phyloP scores from a whole-genome alignment of 1,140 invertebrate species.

The Hermetia illucens region DNA sequence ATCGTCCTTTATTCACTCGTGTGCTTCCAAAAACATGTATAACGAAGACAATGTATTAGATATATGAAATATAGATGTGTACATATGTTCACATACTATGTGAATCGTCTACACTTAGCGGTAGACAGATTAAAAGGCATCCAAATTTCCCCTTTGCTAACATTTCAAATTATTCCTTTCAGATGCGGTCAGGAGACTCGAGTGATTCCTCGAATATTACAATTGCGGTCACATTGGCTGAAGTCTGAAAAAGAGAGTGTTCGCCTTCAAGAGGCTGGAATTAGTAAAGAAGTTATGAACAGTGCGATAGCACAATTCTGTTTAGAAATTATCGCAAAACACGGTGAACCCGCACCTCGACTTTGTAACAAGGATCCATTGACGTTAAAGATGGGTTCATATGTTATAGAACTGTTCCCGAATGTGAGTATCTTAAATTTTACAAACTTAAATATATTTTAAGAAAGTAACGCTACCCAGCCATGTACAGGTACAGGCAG shows the following conservation, averaged over 20 bases:
- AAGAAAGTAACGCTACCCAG: neutral
- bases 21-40: too few species aligned
- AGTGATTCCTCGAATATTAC: constrained; percentile 86
- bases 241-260: constrained; percentile 82
- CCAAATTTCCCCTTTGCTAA: too few species aligned
- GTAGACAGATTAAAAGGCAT: too few species aligned
- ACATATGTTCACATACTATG: too few species aligned
- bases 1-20: too few species aligned
- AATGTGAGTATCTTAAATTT: constrained; percentile 34
- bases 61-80: too few species aligned
- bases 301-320: constrained; percentile 93
- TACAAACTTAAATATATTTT: neutral
- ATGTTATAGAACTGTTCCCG: constrained; percentile 62
- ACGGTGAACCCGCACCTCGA: constrained; percentile 83
- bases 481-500: neutral
- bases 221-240: constrained; percentile 84
- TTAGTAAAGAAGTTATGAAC: constrained; percentile 81
- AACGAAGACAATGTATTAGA: too few species aligned
- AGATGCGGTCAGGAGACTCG: constrained; percentile 96
- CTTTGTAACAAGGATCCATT: constrained; percentile 99
- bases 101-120: too few species aligned
- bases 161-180: constrained; percentile 24
- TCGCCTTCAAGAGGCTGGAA: constrained; percentile 83
- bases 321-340: constrained; percentile 86
- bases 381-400: constrained; percentile 87